Conservation (phyloP, 2,797 vertebrate species). For the Tangara arthus region DNA sequence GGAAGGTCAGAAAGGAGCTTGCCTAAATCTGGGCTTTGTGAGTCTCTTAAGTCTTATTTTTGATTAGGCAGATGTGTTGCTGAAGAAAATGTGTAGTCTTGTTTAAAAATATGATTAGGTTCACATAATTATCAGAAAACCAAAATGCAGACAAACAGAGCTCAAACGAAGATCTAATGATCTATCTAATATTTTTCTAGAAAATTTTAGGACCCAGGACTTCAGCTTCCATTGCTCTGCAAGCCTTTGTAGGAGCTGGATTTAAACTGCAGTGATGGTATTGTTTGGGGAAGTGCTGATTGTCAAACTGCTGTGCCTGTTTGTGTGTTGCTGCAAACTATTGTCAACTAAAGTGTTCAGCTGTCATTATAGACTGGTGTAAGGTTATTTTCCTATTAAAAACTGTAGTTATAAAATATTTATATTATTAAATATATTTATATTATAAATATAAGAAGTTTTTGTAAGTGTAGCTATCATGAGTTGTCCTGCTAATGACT, state of each 20-base stretch:
- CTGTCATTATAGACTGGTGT: not conserved
- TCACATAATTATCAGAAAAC: not conserved
- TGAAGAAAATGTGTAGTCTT: not conserved
- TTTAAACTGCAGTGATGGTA: not conserved
- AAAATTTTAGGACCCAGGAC: not conserved
- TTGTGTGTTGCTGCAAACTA: not conserved
- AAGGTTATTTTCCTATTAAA: not conserved
- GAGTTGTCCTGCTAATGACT: not conserved
- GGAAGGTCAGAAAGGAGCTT: not conserved
- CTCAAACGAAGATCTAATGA: not conserved
- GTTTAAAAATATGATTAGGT: not conserved
- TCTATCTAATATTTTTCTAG: not conserved
- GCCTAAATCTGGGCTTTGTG: not conserved
- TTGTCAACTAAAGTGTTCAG: not conserved
- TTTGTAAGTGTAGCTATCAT: not conserved
- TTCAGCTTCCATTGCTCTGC: not conserved
- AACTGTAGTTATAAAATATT: not conserved
- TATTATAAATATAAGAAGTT: not conserved
- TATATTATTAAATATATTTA: not conserved
- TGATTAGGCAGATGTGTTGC: not conserved
- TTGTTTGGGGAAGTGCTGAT: not conserved
- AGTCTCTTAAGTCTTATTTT: not conserved
- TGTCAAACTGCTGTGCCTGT: not conserved
- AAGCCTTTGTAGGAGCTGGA: not conserved
- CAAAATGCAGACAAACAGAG: not conserved